Percentiles rank a stretch among this genome's conserved stretches.
Conservation (phyloP, 53 echinoderm and acorn worm species). For the Patiria pectinifera region DNA sequence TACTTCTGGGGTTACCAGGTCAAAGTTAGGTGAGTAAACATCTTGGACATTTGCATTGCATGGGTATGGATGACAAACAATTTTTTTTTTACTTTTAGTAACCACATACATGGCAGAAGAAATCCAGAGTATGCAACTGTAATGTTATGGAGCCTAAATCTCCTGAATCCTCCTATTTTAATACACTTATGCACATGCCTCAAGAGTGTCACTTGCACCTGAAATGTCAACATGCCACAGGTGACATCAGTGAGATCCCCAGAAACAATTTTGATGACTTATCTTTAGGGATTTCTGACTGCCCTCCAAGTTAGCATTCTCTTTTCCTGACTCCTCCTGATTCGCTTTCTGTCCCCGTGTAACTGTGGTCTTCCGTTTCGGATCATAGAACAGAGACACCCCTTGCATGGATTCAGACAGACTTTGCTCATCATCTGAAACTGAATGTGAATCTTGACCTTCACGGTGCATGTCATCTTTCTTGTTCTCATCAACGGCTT, state of each 20-base stretch:
- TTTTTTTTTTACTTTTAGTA: no score
- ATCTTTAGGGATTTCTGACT: neutral
- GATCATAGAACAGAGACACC: slow-evolving; percentile 34
- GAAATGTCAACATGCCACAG: neutral
- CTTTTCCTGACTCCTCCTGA: neutral
- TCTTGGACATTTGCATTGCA: no score
- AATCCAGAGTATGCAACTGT: no score
- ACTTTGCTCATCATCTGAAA: neutral
- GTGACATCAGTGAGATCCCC: slow-evolving; percentile 14
- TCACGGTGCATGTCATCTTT: neutral
- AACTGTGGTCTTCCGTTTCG: slow-evolving; percentile 30
- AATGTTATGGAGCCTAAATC: no score
- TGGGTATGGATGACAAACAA: no score
- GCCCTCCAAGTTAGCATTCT: neutral
- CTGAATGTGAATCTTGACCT: neutral
- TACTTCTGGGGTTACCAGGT: no score
- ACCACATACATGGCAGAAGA: no score
- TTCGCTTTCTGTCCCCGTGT: slow-evolving; percentile 37
- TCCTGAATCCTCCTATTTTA: no score
- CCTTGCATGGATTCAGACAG: slow-evolving; percentile 24
- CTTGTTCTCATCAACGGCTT: neutral
- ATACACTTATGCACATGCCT: no score
- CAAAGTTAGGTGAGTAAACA: no score
- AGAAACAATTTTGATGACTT: slow-evolving; percentile 41
- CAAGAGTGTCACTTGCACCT: neutral